A percentile compares a stretch with the other conserved stretches of the same genome.
phyloP scores from a whole-genome alignment of 2,888 invertebrate genomes.

The Bombylius discolor region DNA sequence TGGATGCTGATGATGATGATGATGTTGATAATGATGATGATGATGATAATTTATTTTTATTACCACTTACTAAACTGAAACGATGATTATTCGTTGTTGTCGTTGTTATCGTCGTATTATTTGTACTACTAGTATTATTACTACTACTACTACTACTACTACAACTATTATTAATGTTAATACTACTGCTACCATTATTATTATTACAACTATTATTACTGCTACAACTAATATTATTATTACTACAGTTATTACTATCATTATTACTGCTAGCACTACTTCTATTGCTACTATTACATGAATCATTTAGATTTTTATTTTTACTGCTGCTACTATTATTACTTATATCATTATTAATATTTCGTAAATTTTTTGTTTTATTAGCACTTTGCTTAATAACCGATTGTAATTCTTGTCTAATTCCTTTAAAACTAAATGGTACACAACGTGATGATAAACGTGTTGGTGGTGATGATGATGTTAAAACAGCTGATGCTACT shows the following conservation, averaged over 20 bases:
- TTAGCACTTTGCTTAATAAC: slow-evolving; percentile 9
- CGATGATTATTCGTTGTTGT: background rate
- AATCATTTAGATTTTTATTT: no score
- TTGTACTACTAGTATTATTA: slow-evolving; percentile 12
- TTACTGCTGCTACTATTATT: background rate
- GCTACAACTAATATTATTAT: slow-evolving; percentile 17
- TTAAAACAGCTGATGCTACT: background rate
- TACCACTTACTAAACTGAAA: background rate
- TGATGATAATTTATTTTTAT: background rate
- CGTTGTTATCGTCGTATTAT: slow-evolving; percentile 5
- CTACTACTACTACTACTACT: slow-evolving; percentile 17
- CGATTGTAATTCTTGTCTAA: slow-evolving; percentile 11
- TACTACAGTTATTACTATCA: slow-evolving; percentile 14
- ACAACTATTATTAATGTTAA: slow-evolving; percentile 16
- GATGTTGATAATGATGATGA: background rate
- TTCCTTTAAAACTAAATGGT: slow-evolving; percentile 10
- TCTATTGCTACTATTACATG: background rate
- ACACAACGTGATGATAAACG: slow-evolving; percentile 9
- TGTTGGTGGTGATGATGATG: slow-evolving; percentile 11
- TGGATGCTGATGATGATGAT: no score
- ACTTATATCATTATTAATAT: background rate
- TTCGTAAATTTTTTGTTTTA: slow-evolving; percentile 4
- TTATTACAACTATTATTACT: slow-evolving; percentile 13
- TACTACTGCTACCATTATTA: slow-evolving; percentile 13
- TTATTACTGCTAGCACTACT: slow-evolving; percentile 16